Base-by-base conservation (phyloP, 1,140 invertebrate genomes). In the Solenopsis invicta region DNA sequence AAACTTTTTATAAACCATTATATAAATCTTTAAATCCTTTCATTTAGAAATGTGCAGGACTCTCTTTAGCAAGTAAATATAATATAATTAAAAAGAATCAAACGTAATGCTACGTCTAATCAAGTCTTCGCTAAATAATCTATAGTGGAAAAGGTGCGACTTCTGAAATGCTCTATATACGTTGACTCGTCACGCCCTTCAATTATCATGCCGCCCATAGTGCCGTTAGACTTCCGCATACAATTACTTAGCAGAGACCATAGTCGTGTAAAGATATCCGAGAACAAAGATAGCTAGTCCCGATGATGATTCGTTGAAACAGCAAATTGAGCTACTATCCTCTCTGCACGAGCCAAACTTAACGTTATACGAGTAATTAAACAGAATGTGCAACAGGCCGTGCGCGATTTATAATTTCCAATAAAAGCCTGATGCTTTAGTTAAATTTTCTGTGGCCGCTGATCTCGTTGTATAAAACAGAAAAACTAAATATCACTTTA, bases 401-500 rank as follows among this genome's bases (percentile, higher is more conserved):
- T 84, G 54, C 34, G 69, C 80, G 80, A 84, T 84, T 84, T 84
- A 84, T 84, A 84, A 84, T 84, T 84, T 84, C 80, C 80, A 84
- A 84, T 84, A 84, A 84, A 84, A 84, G 80, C 80, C 80, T 84
- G 88, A 89, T 90, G 88, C 88, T 90, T 90, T 88, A 90, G 88
- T 89, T 89, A 90, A 90, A 90, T 90, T 89, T 67, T 90, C 85
- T 89, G 89, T 77, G 80, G 82, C 66, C 66, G 67, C 78, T 89
- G 89, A 90, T 87, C 85, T 84, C 80, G 69, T 84, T 84, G 80
- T 84, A 84, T 84, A 88, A 84, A 89, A 59, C 85, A 89, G 89
- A 90, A 90, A 90, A 90, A 90, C 89, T 90, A 84, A 81, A 90
- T 90, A 90, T 90, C 89, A 88, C 89, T 90, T 87, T 74, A 81